phyloP scores from a whole-genome alignment of 1,140 invertebrate genomes.

The Caenorhabditis remanei region DNA sequence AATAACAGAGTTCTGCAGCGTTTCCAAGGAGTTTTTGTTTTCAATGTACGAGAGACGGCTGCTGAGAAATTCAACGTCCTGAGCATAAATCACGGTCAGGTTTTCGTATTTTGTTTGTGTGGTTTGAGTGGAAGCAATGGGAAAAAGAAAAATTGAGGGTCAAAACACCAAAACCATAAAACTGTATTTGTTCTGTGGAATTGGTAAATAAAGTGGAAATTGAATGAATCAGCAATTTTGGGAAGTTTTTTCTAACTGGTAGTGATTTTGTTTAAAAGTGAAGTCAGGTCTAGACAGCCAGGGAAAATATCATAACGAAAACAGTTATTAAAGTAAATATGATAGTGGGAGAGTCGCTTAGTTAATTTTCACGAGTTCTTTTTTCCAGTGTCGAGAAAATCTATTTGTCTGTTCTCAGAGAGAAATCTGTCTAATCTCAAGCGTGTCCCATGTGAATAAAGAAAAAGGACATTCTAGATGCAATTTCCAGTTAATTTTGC shows the following conservation, averaged over 20 bases:
- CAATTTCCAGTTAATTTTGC: neutral
- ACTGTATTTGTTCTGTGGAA: slow-evolving; percentile 5
- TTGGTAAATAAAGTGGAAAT: slow-evolving; percentile 1
- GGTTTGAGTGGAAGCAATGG: neutral
- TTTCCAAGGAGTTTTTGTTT: slow-evolving; percentile 14
- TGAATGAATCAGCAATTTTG: neutral
- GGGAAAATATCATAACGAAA: no score
- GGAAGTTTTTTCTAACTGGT: neutral
- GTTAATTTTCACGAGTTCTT: no score
- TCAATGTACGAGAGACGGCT: neutral
- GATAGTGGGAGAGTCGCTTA: no score
- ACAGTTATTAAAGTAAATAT: no score
- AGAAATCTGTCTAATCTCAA: no score
- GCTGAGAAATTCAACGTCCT: neutral
- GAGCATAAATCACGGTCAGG: slow-evolving; percentile 3
- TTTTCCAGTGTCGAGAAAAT: no score
- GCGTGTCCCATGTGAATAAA: neutral
- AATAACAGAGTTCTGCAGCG: neutral
- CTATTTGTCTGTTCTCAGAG: no score
- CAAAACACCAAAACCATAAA: slow-evolving; percentile 10
- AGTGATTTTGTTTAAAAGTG: no score
- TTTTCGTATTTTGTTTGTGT: slow-evolving; percentile 33
- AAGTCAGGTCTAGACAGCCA: no score
- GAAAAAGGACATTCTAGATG: neutral
- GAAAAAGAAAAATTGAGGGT: neutral